phyloP scores from a whole-genome alignment of 1,140 invertebrate species.

The Eueides isabella region DNA sequence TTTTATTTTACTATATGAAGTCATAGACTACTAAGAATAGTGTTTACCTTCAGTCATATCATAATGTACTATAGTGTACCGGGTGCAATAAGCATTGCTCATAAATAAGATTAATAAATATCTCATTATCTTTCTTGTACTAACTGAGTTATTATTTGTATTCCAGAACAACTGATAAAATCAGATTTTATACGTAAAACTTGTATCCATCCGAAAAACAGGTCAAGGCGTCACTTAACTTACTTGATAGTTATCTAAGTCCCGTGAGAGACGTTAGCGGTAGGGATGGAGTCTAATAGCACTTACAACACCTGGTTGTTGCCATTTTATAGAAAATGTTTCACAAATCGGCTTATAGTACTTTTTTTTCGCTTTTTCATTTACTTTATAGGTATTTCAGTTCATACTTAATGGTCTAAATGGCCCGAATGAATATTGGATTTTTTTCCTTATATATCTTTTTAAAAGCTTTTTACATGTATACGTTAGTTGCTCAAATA shows the following conservation, averaged over 20 bases:
- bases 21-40: too few species aligned
- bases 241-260: conserved; percentile 25
- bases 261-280: conserved; percentile 26
- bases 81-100: too few species aligned
- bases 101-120: background rate
- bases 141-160: background rate
- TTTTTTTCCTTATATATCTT: background rate
- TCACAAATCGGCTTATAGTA: conserved; percentile 18
- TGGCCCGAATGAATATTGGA: background rate
- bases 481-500: background rate
- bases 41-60: too few species aligned
- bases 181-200: background rate
- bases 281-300: conserved; percentile 21
- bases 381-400: background rate
- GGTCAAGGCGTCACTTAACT: conserved; percentile 25
- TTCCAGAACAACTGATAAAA: conserved; percentile 10
- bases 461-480: background rate
- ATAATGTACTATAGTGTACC: too few species aligned
- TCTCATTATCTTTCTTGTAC: background rate
- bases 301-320: conserved; percentile 23
- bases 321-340: conserved; percentile 18
- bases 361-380: background rate
- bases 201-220: conserved; percentile 4
- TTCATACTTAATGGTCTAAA: background rate
- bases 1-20: too few species aligned